Conservation (phyloP, 2,113 vertebrate species). For the Lagenorhynchus albirostris region DNA sequence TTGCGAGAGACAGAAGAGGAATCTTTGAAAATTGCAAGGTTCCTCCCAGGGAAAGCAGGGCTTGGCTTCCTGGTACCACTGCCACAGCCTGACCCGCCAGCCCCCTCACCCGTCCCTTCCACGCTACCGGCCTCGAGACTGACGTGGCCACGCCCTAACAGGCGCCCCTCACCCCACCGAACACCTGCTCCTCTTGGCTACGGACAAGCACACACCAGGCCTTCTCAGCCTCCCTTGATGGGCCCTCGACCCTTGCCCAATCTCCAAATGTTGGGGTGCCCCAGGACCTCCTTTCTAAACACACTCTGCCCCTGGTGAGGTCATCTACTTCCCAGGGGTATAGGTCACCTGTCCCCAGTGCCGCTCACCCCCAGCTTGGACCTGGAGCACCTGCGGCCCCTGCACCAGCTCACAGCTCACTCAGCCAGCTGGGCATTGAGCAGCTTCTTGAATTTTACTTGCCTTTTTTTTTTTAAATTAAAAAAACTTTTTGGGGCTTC, state of each 20-base stretch:
- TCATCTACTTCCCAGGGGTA: not conserved
- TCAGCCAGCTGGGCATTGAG: accelerated
- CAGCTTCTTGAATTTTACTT: not conserved
- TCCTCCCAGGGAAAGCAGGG: not conserved
- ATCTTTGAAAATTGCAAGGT: not conserved
- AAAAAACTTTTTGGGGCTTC: too few species aligned
- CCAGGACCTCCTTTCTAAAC: not conserved
- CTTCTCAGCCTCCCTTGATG: not conserved
- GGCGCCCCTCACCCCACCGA: not conserved
- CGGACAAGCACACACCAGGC: not conserved
- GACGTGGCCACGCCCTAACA: not conserved
- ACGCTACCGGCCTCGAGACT: accelerated
- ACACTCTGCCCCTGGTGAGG: not conserved
- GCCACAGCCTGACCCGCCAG: not conserved
- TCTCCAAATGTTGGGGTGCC: not conserved
- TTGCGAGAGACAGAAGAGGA: not conserved
- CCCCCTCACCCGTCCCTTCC: not conserved
- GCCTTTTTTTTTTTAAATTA: not conserved
- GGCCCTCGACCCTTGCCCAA: not conserved
- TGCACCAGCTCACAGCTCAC: not conserved
- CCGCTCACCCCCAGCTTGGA: not conserved
- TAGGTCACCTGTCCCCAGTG: not conserved
- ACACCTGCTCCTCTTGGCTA: not conserved
- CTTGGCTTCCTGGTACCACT: not conserved
- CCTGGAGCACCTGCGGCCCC: not conserved